A percentile compares a stretch with the other conserved stretches of the same genome.
These are phyloP conservation scores for Protomyctophum bolini DNA, from an alignment of 2,113 vertebrate genomes.

Conservation along the genomic window DNA sequence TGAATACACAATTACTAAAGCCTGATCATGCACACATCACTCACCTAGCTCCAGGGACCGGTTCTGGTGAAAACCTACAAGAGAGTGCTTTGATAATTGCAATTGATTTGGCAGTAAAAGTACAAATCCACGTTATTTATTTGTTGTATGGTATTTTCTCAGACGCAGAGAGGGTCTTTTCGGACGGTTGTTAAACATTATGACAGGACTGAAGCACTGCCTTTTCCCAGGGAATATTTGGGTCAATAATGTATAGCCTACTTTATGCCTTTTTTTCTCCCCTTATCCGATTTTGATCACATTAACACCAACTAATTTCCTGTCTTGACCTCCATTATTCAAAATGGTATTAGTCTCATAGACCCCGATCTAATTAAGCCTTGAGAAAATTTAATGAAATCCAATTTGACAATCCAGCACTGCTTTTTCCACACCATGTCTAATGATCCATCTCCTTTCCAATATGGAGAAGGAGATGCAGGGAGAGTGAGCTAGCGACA, in stretches of 20 bases:
- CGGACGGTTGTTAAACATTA: not conserved
- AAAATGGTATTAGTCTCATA: conserved; percentile 56
- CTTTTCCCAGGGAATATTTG: not conserved
- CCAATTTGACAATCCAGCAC: conserved; percentile 57
- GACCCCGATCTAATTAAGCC: conserved; percentile 63
- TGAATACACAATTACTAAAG: conserved; percentile 34
- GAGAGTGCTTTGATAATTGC: conserved; percentile 30
- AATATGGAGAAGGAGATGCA: conserved; percentile 45
- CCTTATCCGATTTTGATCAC: conserved; percentile 44
- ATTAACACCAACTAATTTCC: conserved; percentile 56
- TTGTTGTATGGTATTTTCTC: conserved; percentile 11
- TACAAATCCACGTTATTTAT: not conserved
- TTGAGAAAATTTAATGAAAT: conserved; percentile 66
- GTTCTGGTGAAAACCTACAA: conserved; percentile 26
- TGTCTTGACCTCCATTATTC: conserved; percentile 59
- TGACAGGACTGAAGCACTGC: not conserved
- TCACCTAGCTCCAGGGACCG: conserved; percentile 4
- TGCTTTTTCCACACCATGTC: conserved; percentile 50
- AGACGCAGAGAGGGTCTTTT: conserved; percentile 1
- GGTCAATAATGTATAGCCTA: not conserved
- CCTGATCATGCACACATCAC: conserved; percentile 32
- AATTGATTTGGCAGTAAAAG: not conserved
- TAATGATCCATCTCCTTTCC: conserved; percentile 62
- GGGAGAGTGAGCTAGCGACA: conserved; percentile 8
- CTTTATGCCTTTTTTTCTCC: conserved; percentile 23